Conservation (phyloP, 2,113 vertebrate species). For the Shinisaurus crocodilurus region DNA sequence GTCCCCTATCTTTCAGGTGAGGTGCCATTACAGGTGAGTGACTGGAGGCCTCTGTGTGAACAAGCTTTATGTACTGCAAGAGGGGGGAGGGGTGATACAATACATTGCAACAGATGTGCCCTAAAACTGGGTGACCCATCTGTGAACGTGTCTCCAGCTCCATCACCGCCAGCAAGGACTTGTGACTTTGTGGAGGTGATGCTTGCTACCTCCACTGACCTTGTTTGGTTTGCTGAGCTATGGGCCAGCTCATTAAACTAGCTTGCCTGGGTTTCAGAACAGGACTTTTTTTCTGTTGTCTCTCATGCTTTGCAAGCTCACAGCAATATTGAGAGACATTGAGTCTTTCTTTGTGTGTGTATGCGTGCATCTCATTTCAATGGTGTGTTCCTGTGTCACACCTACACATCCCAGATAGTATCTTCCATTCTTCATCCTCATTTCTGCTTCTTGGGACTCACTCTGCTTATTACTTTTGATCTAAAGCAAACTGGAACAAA, state of each 20-base stretch:
- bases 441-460: conserved; percentile 52
- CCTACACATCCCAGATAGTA: conserved; percentile 27
- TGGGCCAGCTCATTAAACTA: conserved; percentile 48
- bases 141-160: background rate
- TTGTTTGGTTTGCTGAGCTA: conserved; percentile 48
- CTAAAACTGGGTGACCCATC: conserved; percentile 14
- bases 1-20: conserved; percentile 34
- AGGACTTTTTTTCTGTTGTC: conserved; percentile 39
- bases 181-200: background rate
- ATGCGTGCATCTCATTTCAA: conserved; percentile 36
- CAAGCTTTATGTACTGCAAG: background rate
- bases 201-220: conserved; percentile 51
- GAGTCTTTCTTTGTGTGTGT: conserved; percentile 34
- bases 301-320: conserved; percentile 64
- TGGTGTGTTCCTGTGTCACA: conserved; percentile 61
- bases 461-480: conserved; percentile 56
- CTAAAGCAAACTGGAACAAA: conserved; percentile 54
- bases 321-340: conserved; percentile 59
- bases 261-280: conserved; percentile 75
- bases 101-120: background rate
- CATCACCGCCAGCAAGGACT: conserved; percentile 17
- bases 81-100: conserved; percentile 25
- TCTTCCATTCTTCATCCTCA: conserved; percentile 42
- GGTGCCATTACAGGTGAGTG: conserved; percentile 17
- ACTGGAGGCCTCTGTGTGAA: conserved; percentile 26